A percentile compares a stretch with the other conserved stretches of the same genome.
These are phyloP conservation scores for Agriotes lineatus DNA, from an alignment of 2,888 invertebrate species.

Conservation along the genomic window DNA sequence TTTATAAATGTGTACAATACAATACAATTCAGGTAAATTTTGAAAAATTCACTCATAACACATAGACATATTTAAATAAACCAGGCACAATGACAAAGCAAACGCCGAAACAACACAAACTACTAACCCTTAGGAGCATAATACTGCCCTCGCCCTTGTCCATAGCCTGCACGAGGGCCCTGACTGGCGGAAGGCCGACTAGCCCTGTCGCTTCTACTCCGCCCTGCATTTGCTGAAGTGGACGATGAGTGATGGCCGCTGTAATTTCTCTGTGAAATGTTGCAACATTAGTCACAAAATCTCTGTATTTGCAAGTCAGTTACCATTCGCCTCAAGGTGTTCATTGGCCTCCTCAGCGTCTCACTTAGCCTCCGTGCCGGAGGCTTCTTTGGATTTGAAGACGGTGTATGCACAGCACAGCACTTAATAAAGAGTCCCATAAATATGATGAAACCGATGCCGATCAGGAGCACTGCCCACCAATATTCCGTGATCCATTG, in stretches of 20 bases:
- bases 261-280: constrained; percentile 37
- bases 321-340: constrained; percentile 90
- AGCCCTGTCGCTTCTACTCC: constrained; percentile 60
- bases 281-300: not conserved
- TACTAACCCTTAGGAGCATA: constrained; percentile 77
- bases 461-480: constrained; percentile 95
- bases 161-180: constrained; percentile 77
- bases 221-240: constrained; percentile 59
- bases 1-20: too few species aligned
- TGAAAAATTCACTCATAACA: too few species aligned
- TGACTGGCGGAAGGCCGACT: constrained; percentile 66
- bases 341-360: constrained; percentile 90
- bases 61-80: too few species aligned
- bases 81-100: too few species aligned
- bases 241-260: constrained; percentile 55
- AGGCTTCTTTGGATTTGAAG: constrained; percentile 97
- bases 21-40: too few species aligned
- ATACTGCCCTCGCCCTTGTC: constrained; percentile 80
- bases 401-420: constrained; percentile 99
- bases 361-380: constrained; percentile 95
- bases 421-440: constrained; percentile 99
- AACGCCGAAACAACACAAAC: too few species aligned
- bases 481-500: constrained; percentile 96
- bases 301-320: constrained; percentile 39
- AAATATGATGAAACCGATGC: constrained; percentile 90